A percentile compares a stretch with the other conserved stretches of the same genome.
These are phyloP conservation scores for Nephrotoma flavescens DNA, from an alignment of 2,888 invertebrate genomes.

Conservation along the genomic window DNA sequence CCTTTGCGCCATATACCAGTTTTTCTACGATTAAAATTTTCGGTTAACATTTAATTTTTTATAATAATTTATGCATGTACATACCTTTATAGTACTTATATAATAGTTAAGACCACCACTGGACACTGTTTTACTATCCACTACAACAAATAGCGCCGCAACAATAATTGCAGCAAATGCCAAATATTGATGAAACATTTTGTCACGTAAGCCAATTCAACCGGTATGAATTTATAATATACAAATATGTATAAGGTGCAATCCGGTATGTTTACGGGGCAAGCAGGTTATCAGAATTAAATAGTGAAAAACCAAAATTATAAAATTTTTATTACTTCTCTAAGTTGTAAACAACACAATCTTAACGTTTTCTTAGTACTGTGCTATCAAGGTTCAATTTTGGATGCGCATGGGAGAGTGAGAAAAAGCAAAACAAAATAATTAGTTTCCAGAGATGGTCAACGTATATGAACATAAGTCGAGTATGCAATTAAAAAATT, in stretches of 20 bases:
- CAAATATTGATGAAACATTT: not conserved
- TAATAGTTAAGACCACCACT: not conserved
- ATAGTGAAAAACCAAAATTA: not conserved
- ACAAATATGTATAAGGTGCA: too few species aligned
- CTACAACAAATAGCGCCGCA: not conserved
- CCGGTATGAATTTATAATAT: too few species aligned
- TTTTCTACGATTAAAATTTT: not conserved
- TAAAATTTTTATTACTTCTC: too few species aligned
- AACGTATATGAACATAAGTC: too few species aligned
- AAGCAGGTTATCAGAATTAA: not conserved
- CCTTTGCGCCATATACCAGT: not conserved
- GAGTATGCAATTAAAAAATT: too few species aligned
- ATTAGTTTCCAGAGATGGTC: too few species aligned
- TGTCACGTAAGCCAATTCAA: not conserved
- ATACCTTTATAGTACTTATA: not conserved
- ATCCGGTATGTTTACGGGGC: not conserved
- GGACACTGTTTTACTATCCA: not conserved
- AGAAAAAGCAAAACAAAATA: not conserved
- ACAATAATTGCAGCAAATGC: not conserved
- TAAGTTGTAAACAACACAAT: not conserved
- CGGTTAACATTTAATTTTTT: not conserved
- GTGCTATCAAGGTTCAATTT: not conserved
- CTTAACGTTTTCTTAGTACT: not conserved
- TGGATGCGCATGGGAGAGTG: not conserved
- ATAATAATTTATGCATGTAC: not conserved